Percentiles rank a stretch among this genome's conserved stretches.
These are phyloP conservation scores for Drosophila helvetica DNA, from an alignment of 2,888 invertebrate species.

Conservation along the genomic window DNA sequence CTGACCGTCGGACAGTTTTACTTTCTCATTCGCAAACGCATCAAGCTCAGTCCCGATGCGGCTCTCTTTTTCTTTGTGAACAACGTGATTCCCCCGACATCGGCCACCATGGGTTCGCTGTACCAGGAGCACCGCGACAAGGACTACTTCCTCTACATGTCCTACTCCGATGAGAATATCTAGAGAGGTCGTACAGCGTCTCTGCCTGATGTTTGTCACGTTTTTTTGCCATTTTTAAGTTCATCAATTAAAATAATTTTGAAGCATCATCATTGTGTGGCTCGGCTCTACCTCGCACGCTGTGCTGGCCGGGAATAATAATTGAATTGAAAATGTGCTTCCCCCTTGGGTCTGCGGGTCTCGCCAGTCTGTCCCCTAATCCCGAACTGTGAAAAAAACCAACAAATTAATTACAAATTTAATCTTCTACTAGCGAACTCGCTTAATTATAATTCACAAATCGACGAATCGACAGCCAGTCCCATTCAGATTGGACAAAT, in stretches of 20 bases:
- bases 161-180: conserved; percentile 99
- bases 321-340: conserved; percentile 27
- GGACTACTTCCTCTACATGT: conserved; percentile 99
- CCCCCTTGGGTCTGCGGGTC: conserved; percentile 17
- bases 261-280: not conserved
- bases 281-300: conserved; percentile 21
- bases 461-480: conserved; percentile 27
- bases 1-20: conserved; percentile 98
- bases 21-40: conserved; percentile 96
- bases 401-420: conserved; percentile 29
- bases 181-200: conserved; percentile 87
- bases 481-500: conserved; percentile 34
- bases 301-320: conserved; percentile 28
- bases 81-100: conserved; percentile 97
- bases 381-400: conserved; percentile 7
- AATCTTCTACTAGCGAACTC: conserved; percentile 17
- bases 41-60: conserved; percentile 96
- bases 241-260: conserved; percentile 37
- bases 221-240: conserved; percentile 11
- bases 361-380: not conserved
- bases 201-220: conserved; percentile 8
- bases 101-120: conserved; percentile 97
- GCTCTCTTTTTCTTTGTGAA: conserved; percentile 98
- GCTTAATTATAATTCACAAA: conserved; percentile 44
- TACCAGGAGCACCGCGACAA: conserved; percentile 99